Percentiles rank a stretch among this genome's conserved stretches.
phyloP scores from a whole-genome alignment of 2,797 vertebrate genomes.

The Karalla daura region DNA sequence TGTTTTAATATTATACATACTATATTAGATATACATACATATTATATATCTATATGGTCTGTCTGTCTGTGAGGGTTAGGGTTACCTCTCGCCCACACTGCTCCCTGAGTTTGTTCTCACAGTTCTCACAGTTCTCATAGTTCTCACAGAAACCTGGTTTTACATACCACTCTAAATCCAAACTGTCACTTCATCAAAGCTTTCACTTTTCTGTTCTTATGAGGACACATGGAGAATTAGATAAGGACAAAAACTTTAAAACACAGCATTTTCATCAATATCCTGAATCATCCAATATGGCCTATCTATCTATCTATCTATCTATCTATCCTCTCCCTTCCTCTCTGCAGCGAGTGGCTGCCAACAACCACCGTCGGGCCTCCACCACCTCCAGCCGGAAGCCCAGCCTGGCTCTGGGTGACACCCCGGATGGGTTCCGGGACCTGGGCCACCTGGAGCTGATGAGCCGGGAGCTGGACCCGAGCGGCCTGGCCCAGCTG shows the following conservation, averaged over 20 bases:
- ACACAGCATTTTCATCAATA: background rate
- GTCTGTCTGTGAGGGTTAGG: too few relatives aligned
- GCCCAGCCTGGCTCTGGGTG: slow-evolving; percentile 88
- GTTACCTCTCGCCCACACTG: too few relatives aligned
- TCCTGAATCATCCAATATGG: background rate
- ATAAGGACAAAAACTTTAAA: background rate
- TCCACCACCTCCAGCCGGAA: slow-evolving; percentile 83
- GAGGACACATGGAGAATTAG: background rate
- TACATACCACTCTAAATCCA: too few relatives aligned
- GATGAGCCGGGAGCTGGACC: slow-evolving; percentile 90
- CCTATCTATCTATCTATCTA: too few relatives aligned
- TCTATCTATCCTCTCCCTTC: background rate
- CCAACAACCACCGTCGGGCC: slow-evolving; percentile 78
- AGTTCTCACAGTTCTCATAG: too few relatives aligned
- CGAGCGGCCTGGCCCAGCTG: slow-evolving; percentile 79
- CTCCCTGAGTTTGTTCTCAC: too few relatives aligned
- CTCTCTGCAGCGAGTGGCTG: slow-evolving; percentile 81
- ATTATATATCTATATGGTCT: too few relatives aligned
- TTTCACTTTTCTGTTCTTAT: background rate
- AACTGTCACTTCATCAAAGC: too few relatives aligned
- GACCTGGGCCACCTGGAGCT: slow-evolving; percentile 94
- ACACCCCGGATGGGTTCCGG: slow-evolving; percentile 89
- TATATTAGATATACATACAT: too few relatives aligned
- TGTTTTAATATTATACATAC: too few relatives aligned
- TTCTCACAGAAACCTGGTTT: too few relatives aligned